These are phyloP conservation scores for Steinernema khuongi DNA, from an alignment of 1,140 invertebrate species.

Conservation along the genomic window DNA sequence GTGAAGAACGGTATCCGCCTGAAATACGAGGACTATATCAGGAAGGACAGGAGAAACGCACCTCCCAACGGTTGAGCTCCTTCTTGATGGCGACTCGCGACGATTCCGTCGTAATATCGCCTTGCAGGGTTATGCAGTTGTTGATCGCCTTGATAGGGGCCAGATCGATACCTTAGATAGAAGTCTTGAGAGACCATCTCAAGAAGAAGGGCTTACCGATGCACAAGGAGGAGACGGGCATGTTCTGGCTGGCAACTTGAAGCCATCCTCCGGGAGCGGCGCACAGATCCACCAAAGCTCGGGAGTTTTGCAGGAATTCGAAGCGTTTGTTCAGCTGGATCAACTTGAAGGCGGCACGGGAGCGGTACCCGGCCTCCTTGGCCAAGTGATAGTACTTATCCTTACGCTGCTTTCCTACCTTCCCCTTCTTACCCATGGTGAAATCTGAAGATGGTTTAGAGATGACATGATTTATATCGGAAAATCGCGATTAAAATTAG, in stretches of 20 bases:
- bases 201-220: slow-evolving; percentile 64
- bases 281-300: slow-evolving; percentile 93
- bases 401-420: slow-evolving; percentile 92
- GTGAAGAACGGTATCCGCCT: slow-evolving; percentile 89
- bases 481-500: too few species aligned
- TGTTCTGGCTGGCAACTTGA: slow-evolving; percentile 96
- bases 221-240: slow-evolving; percentile 91
- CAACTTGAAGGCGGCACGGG: slow-evolving; percentile 94
- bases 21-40: slow-evolving; percentile 33
- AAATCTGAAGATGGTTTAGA: background rate
- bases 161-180: slow-evolving; percentile 76
- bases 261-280: slow-evolving; percentile 99
- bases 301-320: slow-evolving; percentile 88
- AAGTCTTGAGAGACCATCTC: slow-evolving; percentile 19
- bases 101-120: slow-evolving; percentile 95
- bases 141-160: slow-evolving; percentile 87
- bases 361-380: slow-evolving; percentile 94
- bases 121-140: slow-evolving; percentile 79
- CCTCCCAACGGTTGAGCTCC: slow-evolving; percentile 80
- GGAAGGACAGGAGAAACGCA: slow-evolving; percentile 21
- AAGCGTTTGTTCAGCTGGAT: slow-evolving; percentile 95
- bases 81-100: slow-evolving; percentile 64
- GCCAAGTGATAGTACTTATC: slow-evolving; percentile 98
- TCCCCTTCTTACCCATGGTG: slow-evolving; percentile 86
- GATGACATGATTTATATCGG: too few species aligned